These are phyloP conservation scores for Caenorhabditis brenneri DNA, from an alignment of 1,140 invertebrate genomes.

Conservation along the genomic window DNA sequence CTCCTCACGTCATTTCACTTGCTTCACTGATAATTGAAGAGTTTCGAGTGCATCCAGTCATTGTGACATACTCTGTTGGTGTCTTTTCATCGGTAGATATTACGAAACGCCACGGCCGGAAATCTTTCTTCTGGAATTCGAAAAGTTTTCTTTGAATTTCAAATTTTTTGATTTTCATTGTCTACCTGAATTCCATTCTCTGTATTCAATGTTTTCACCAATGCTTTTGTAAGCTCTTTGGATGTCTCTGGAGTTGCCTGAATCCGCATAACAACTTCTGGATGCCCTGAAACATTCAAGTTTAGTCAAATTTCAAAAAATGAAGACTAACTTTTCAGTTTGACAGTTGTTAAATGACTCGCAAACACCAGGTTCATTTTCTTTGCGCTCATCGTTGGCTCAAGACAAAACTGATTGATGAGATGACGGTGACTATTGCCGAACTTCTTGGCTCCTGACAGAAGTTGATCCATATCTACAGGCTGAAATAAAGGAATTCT, in stretches of 20 bases:
- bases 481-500: neutral
- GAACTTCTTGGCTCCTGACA: neutral
- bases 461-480: neutral
- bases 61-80: neutral
- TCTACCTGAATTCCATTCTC: neutral
- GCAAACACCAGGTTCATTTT: slow-evolving; percentile 6
- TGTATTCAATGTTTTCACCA: neutral
- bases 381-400: neutral
- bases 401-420: neutral
- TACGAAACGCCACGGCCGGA: slow-evolving; percentile 7
- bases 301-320: neutral
- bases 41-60: neutral
- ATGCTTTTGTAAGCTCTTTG: neutral
- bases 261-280: neutral
- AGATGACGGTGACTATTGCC: neutral
- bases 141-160: neutral
- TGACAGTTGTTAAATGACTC: neutral
- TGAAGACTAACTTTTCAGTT: neutral
- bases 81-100: neutral
- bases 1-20: neutral
- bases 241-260: neutral
- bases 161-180: neutral
- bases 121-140: neutral
- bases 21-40: slow-evolving; percentile 12
- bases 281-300: neutral